These are phyloP conservation scores for Chelonus formosanus DNA, from an alignment of 2,888 invertebrate species.

Conservation along the genomic window DNA sequence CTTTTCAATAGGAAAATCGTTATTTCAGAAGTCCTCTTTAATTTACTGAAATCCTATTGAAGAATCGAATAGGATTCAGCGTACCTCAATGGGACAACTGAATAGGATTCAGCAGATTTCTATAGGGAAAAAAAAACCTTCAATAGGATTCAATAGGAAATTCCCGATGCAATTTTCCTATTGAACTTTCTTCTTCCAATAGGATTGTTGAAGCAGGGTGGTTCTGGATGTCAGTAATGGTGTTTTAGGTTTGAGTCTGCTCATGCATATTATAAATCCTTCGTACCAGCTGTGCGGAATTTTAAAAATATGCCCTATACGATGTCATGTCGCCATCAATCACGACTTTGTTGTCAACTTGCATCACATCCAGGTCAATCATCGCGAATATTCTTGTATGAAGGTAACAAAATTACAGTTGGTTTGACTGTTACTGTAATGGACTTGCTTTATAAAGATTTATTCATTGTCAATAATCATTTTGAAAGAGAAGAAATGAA, in stretches of 20 bases:
- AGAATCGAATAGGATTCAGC: no score
- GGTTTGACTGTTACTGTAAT: background rate
- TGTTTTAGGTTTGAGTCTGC: slow-evolving; percentile 42
- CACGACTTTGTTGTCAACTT: slow-evolving; percentile 34
- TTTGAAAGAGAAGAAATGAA: slow-evolving; percentile 19
- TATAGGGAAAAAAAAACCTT: no score
- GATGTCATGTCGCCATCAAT: slow-evolving; percentile 38
- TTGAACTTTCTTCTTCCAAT: no score
- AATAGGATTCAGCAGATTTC: no score
- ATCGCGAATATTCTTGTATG: slow-evolving; percentile 34
- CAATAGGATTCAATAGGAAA: no score
- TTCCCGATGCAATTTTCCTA: no score
- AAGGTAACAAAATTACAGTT: slow-evolving; percentile 25
- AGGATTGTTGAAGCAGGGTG: no score
- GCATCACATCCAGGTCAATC: slow-evolving; percentile 17
- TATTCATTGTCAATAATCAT: no score
- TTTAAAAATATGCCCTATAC: slow-evolving; percentile 43
- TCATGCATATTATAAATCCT: slow-evolving; percentile 39
- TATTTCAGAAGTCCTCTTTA: no score
- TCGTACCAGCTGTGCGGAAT: slow-evolving; percentile 39
- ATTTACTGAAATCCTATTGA: no score
- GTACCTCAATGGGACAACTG: no score
- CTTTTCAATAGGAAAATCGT: no score
- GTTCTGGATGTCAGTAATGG: slow-evolving; percentile 41
- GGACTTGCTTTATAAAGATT: slow-evolving; percentile 12